These are phyloP conservation scores for Lapara coniferarum DNA, from an alignment of 2,888 invertebrate species.

Conservation along the genomic window DNA sequence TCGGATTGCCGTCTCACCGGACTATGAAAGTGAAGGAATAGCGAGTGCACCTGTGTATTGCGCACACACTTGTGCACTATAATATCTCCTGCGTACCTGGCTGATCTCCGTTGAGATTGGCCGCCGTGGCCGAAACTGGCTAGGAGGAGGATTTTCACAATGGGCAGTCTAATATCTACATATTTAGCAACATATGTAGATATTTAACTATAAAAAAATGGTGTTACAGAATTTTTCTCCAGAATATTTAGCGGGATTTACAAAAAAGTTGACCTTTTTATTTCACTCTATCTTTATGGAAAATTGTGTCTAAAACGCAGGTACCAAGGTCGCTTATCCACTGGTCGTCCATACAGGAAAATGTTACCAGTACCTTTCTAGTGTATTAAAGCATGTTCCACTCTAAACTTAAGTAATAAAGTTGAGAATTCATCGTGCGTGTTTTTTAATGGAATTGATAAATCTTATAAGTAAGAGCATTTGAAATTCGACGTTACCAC, in stretches of 20 bases:
- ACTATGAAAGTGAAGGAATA: too few relatives aligned
- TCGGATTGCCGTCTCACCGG: too few relatives aligned
- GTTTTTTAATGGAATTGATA: constrained; percentile 12
- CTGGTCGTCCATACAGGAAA: not conserved
- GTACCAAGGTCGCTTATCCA: not conserved
- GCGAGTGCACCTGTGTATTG: too few relatives aligned
- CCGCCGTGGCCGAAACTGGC: too few relatives aligned
- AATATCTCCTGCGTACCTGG: too few relatives aligned
- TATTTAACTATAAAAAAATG: too few relatives aligned
- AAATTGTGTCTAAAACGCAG: not conserved
- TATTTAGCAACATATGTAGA: too few relatives aligned
- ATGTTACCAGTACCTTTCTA: not conserved
- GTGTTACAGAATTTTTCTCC: constrained; percentile 2
- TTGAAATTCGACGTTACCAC: not conserved
- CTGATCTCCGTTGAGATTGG: too few relatives aligned
- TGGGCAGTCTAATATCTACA: too few relatives aligned
- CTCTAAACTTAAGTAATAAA: not conserved
- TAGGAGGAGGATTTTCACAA: too few relatives aligned
- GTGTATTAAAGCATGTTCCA: not conserved
- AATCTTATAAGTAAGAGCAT: not conserved
- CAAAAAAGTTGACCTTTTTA: constrained; percentile 18
- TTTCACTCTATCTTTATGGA: not conserved
- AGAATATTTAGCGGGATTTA: constrained; percentile 17
- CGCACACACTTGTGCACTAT: too few relatives aligned
- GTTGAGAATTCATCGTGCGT: not conserved